Evolutionary conservation across 2,797 vertebrate genomes (phyloP).

Genomic region (Hydrocynus forskahlii): DNA sequence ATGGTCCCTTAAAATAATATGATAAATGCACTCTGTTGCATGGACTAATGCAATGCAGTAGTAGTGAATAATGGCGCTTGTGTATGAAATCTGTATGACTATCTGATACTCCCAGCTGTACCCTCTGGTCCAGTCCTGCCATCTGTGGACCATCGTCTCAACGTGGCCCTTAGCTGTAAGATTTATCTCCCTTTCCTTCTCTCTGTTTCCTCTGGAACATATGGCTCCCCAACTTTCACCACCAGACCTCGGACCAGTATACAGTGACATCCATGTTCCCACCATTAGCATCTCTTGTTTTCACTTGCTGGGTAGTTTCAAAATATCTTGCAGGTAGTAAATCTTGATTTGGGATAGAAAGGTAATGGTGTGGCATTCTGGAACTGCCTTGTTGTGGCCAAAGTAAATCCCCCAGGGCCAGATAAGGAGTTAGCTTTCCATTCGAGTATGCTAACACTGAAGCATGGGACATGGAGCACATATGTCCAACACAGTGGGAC

Average conservation of each 20-base stretch:
- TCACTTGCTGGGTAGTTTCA: conserved; percentile 62
- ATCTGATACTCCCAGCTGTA: conserved; percentile 19
- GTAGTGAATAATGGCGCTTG: not conserved
- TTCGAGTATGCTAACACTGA: conserved; percentile 37
- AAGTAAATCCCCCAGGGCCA: conserved; percentile 59
- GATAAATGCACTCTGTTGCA: not conserved
- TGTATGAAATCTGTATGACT: conserved; percentile 3
- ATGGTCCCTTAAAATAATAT: not conserved
- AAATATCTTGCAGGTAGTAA: conserved; percentile 71
- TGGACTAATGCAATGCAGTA: not conserved
- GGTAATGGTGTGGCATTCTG: conserved; percentile 60
- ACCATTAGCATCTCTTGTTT: conserved; percentile 59
- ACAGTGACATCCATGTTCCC: conserved; percentile 56
- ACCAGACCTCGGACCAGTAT: conserved; percentile 57
- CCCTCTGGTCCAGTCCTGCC: not conserved
- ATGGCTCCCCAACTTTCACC: conserved; percentile 63
- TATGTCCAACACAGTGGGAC: conserved; percentile 23
- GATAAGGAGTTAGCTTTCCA: conserved; percentile 57
- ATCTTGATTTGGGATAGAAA: conserved; percentile 71
- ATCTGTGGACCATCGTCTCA: not conserved
- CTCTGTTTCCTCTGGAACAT: conserved; percentile 56
- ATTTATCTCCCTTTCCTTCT: conserved; percentile 13
- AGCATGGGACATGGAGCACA: conserved; percentile 9
- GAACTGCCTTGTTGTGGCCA: conserved; percentile 60
- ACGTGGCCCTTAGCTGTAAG: not conserved